These are phyloP conservation scores for Blennius ocellaris DNA, from an alignment of 2,113 vertebrate species.

Conservation along the genomic window DNA sequence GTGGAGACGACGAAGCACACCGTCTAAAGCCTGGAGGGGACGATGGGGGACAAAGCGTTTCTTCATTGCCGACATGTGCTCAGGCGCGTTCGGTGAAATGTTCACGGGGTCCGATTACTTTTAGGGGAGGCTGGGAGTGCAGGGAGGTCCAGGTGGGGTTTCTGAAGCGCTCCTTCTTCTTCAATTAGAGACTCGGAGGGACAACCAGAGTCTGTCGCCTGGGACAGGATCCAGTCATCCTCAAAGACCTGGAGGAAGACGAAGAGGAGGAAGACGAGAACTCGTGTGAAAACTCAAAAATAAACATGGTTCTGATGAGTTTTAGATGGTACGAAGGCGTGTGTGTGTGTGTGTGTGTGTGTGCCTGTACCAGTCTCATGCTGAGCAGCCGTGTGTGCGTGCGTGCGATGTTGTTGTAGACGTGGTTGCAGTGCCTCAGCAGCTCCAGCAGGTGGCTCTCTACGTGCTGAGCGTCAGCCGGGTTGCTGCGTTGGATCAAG, in stretches of 20 bases:
- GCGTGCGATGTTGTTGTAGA: slow-evolving; percentile 79
- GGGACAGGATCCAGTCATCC: slow-evolving; percentile 76
- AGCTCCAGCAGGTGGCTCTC: slow-evolving; percentile 83
- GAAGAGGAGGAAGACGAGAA: neutral
- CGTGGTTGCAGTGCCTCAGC: slow-evolving; percentile 77
- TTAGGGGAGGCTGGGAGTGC: neutral
- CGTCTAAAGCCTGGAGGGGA: no score
- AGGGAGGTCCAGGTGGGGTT: slow-evolving; percentile 18
- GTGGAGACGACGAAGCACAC: neutral
- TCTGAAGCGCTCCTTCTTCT: slow-evolving; percentile 59
- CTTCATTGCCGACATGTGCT: no score
- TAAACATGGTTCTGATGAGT: no score
- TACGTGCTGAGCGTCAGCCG: slow-evolving; percentile 72
- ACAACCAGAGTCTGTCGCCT: slow-evolving; percentile 75
- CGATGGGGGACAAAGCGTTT: no score
- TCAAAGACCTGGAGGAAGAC: slow-evolving; percentile 83
- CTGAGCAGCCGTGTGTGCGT: slow-evolving; percentile 87
- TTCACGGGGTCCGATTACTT: slow-evolving; percentile 24
- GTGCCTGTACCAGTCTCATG: slow-evolving; percentile 83
- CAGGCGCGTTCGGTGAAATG: no score
- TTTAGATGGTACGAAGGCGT: neutral
- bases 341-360: neutral
- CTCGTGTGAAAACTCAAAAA: no score
- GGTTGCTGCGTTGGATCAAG: slow-evolving; percentile 81
- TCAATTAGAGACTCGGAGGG: slow-evolving; percentile 77